A percentile compares a stretch with the other conserved stretches of the same genome.
These are phyloP conservation scores for Muscicapa comitata DNA, from an alignment of 2,797 vertebrate genomes.

Conservation along the genomic window DNA sequence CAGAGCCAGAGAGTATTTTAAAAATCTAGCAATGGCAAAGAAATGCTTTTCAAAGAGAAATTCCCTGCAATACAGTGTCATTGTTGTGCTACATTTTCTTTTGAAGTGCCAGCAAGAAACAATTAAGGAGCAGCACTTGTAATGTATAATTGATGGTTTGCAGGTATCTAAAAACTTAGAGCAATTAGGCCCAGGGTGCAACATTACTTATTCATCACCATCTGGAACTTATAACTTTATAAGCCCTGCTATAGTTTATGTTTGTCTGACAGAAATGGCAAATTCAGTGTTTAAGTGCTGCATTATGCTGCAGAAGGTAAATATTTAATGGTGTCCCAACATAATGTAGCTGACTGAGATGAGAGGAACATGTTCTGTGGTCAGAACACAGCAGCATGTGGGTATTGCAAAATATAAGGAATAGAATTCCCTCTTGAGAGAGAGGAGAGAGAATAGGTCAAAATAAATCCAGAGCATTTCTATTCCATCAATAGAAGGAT, in stretches of 20 bases:
- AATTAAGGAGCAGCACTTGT: slow-evolving; percentile 60
- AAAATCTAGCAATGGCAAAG: background rate
- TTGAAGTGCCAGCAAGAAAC: slow-evolving; percentile 55
- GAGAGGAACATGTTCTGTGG: background rate
- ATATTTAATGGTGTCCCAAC: slow-evolving; percentile 51
- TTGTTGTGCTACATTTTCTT: slow-evolving; percentile 44
- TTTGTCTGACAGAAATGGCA: slow-evolving; percentile 49
- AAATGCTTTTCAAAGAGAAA: slow-evolving; percentile 24
- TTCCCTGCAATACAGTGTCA: background rate
- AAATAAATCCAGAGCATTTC: background rate
- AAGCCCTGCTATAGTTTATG: slow-evolving; percentile 22
- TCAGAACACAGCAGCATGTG: background rate
- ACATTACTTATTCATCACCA: slow-evolving; percentile 64
- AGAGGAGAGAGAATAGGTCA: background rate
- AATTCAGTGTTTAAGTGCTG: slow-evolving; percentile 10
- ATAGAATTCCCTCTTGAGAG: background rate
- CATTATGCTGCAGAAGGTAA: slow-evolving; percentile 57
- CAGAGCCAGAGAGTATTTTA: background rate
- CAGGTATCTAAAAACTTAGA: slow-evolving; percentile 61
- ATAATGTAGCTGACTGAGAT: background rate
- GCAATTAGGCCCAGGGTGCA: slow-evolving; percentile 50
- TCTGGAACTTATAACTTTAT: slow-evolving; percentile 58
- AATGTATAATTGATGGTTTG: slow-evolving; percentile 66
- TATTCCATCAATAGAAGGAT: background rate
- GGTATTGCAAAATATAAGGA: background rate